Conservation (phyloP, 2,888 invertebrate genomes). For the Phaonia tiefii region DNA sequence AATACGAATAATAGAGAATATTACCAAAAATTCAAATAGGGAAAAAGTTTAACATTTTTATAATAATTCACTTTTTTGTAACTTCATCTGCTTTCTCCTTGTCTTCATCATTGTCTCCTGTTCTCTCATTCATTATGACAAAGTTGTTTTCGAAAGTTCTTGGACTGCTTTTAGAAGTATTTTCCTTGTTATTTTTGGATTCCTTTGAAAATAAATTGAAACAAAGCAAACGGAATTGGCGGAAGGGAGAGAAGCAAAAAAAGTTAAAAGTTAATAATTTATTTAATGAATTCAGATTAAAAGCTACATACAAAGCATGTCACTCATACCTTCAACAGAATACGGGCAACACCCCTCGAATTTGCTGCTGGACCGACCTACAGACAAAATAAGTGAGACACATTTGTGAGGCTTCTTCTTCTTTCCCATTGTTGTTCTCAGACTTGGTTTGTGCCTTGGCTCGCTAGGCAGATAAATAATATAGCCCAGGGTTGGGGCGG, state of each 20-base stretch:
- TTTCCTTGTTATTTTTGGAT: not conserved
- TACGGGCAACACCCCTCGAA: not conserved
- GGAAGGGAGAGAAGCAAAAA: slow-evolving; percentile 3
- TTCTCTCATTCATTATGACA: not conserved
- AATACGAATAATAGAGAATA: too few relatives aligned
- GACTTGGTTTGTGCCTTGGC: slow-evolving; percentile 3
- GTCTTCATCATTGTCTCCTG: not conserved
- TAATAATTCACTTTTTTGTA: too few relatives aligned
- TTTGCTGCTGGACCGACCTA: not conserved
- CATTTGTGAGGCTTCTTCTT: not conserved
- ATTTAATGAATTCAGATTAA: slow-evolving; percentile 64
- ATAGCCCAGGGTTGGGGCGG: not conserved
- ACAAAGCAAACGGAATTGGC: not conserved
- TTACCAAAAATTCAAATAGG: too few relatives aligned
- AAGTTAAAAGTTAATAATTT: slow-evolving; percentile 63
- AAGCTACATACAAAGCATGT: slow-evolving; percentile 39
- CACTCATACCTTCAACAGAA: slow-evolving; percentile 14
- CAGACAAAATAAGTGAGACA: slow-evolving; percentile 8
- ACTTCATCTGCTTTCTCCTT: not conserved
- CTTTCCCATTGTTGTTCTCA: not conserved
- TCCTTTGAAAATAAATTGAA: slow-evolving; percentile 15
- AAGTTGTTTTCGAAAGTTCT: too few relatives aligned
- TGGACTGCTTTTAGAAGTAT: not conserved
- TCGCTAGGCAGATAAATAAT: too few relatives aligned
- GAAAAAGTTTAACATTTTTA: too few relatives aligned